Evolutionary conservation across 1,140 invertebrate species (phyloP), one percentile per base, ranked within the genome.

Genomic region (Drosophila rufa): DNA sequence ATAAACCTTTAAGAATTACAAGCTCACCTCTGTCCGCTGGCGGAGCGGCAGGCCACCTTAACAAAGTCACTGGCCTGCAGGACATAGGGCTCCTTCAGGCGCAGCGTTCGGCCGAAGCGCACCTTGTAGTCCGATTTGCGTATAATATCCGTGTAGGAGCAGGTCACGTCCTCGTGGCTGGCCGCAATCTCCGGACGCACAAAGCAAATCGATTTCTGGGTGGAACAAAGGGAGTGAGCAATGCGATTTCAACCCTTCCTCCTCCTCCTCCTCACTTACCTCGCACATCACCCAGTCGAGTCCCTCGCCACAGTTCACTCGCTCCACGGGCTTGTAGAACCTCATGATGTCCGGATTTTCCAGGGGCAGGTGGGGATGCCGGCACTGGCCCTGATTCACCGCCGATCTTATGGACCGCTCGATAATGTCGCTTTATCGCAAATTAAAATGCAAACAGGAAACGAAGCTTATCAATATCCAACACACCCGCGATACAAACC

Each of bases 271-370:
- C 22, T 25, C 4, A 55, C 40, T 38, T 80, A 94, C 94, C 75
- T 93, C 90, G 76, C 94, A 94, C 76, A 92, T 89, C 7, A 95
- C 95, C 95, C 94, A 96, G 82, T 94, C 94, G 6, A 64, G 15
- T 8, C 58, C 48, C 58, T 95, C 94, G 11, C 94, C 94, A 84
- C 96, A 97, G 36, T 94, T 83, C 22, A 97, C 93, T 51, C 94
- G 94, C 4, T 94, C 92, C 17, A 95, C 94, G 42, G 94, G 80
- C 48, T 95, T 93, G 50, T 96, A 94, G 75, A 95, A 96, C 89
- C 94, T 94, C 93, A 95, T 95, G 58, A 97, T 95, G 75, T 96
- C 95, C 12, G 95, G 95, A 82, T 95, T 94, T 75, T 95, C 94
- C 46, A 96, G 80, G 4, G 96, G 94, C 22, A 97, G 92, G 19